Evolutionary conservation across 2,888 invertebrate species (phyloP).

Genomic region (Apeira syringaria): DNA sequence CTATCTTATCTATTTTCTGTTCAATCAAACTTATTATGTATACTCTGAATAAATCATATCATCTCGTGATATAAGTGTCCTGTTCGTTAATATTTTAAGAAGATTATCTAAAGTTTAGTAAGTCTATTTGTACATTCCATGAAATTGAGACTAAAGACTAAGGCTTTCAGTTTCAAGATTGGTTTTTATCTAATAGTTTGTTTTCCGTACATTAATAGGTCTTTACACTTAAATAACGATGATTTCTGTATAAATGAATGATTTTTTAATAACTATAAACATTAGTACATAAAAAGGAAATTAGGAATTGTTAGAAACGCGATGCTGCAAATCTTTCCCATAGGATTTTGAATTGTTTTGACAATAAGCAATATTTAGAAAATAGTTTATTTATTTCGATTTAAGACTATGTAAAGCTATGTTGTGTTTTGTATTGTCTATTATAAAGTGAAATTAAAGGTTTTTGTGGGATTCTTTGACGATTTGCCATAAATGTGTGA

Average conservation of each 20-base stretch:
- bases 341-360: conserved; percentile 70
- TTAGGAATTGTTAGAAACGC: conserved; percentile 55
- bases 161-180: background rate
- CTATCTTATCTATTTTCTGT: conserved; percentile 29
- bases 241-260: conserved; percentile 46
- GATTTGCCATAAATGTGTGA: conserved; percentile 79
- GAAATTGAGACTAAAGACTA: conserved; percentile 27
- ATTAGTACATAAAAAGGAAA: conserved; percentile 63
- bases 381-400: conserved; percentile 80
- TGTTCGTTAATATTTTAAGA: conserved; percentile 45
- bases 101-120: conserved; percentile 38
- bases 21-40: conserved; percentile 30
- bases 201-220: background rate
- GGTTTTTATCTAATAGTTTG: background rate
- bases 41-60: conserved; percentile 62
- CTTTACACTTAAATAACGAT: background rate
- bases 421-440: conserved; percentile 82
- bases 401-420: conserved; percentile 78
- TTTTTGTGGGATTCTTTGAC: conserved; percentile 66
- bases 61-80: conserved; percentile 49
- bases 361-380: conserved; percentile 79
- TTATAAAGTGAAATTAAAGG: conserved; percentile 52
- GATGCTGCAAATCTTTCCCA: conserved; percentile 34
- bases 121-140: conserved; percentile 45
- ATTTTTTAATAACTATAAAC: conserved; percentile 41